phyloP scores from a whole-genome alignment of 2,888 invertebrate genomes.

The Antitype chi region DNA sequence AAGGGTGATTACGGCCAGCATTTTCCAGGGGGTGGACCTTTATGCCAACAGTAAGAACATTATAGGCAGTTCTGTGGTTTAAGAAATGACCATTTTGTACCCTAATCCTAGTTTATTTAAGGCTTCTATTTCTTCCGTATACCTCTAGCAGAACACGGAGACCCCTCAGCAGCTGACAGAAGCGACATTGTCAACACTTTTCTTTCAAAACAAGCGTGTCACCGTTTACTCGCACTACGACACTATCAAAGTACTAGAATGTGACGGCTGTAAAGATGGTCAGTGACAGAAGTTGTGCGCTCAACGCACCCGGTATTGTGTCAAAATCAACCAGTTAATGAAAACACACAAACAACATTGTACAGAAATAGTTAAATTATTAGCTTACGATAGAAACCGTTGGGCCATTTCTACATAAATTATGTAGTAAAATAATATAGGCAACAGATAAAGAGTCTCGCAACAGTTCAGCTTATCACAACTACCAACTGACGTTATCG shows the following conservation, averaged over 20 bases:
- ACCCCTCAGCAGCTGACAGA: neutral
- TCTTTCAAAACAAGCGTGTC: too few relatives aligned
- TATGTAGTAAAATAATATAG: slow-evolving; percentile 1
- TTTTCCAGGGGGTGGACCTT: neutral
- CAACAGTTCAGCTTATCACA: slow-evolving; percentile 41
- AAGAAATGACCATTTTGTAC: neutral
- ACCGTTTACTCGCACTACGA: too few relatives aligned
- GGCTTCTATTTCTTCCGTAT: neutral
- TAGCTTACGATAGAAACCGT: neutral
- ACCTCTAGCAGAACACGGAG: neutral
- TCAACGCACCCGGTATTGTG: neutral
- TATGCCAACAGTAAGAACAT: neutral
- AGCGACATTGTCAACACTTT: too few relatives aligned
- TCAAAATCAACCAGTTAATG: neutral
- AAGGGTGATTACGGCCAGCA: neutral
- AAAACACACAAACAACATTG: neutral
- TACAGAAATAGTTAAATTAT: neutral
- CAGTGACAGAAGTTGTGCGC: neutral
- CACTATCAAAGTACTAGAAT: neutral
- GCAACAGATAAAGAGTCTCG: slow-evolving; percentile 48
- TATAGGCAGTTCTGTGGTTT: neutral
- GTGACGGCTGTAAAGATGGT: neutral
- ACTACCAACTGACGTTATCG: slow-evolving; percentile 34
- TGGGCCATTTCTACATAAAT: neutral
- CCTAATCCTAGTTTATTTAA: neutral